These are phyloP conservation scores for Cryptoblepharus egeriae DNA, from an alignment of 2,797 vertebrate genomes.

Conservation along the genomic window DNA sequence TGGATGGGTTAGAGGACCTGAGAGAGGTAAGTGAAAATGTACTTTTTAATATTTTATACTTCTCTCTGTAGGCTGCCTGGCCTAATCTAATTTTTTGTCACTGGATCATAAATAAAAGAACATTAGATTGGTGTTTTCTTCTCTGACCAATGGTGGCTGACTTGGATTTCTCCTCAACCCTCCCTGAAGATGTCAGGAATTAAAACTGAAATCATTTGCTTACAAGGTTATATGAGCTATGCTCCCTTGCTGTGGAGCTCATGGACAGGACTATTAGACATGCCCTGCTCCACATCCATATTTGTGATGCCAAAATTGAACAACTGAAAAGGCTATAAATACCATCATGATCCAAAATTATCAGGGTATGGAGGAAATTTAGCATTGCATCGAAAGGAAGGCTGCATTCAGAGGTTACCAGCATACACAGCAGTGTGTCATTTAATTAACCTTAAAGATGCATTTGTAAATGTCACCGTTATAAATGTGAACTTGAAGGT, in stretches of 20 bases:
- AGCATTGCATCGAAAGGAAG: conserved; percentile 24
- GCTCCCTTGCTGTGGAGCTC: background rate
- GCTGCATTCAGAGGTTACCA: conserved; percentile 31
- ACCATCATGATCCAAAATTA: background rate
- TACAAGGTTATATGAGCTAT: too few species aligned
- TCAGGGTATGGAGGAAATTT: conserved; percentile 20
- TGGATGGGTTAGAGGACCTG: too few species aligned
- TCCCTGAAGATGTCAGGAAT: too few species aligned
- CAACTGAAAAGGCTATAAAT: background rate
- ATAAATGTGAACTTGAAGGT: conserved; percentile 48
- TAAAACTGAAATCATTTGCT: too few species aligned
- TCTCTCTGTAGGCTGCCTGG: too few species aligned
- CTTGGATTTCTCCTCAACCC: too few species aligned
- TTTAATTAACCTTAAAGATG: conserved; percentile 61
- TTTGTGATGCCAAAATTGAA: background rate
- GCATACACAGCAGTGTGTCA: background rate
- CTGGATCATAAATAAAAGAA: too few species aligned
- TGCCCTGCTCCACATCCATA: background rate
- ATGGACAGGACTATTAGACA: background rate
- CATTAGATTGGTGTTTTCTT: too few species aligned
- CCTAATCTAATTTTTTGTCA: too few species aligned
- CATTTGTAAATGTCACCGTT: conserved; percentile 52
- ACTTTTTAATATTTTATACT: too few species aligned
- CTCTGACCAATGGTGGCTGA: too few species aligned
- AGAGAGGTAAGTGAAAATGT: too few species aligned